Evolutionary conservation across 1,140 invertebrate species (phyloP).

Genomic region (Ostrea edulis): DNA sequence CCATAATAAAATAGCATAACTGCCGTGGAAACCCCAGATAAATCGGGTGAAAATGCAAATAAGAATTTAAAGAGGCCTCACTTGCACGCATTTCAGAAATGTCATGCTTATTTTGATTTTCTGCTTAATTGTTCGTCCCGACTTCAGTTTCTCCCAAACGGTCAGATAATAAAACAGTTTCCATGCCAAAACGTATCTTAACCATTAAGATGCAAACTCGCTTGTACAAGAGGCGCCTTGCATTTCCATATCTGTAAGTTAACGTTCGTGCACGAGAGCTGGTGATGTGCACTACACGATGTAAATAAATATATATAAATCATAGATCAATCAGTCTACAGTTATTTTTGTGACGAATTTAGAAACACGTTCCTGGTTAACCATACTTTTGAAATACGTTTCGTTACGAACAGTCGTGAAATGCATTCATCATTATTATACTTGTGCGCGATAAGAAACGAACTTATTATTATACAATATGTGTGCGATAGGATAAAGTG

Average conservation of each 20-base stretch:
- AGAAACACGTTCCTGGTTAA: neutral
- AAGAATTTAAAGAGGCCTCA: neutral
- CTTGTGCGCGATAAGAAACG: too few relatives aligned
- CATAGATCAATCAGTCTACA: neutral
- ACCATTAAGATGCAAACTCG: slow-evolving; percentile 30
- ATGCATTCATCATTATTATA: too few relatives aligned
- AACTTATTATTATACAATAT: too few relatives aligned
- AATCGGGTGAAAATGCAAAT: neutral
- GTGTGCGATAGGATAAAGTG: too few relatives aligned
- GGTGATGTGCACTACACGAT: neutral
- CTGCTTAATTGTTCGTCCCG: neutral
- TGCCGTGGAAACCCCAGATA: too few relatives aligned
- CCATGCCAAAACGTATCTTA: neutral
- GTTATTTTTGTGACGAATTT: neutral
- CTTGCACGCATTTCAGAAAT: neutral
- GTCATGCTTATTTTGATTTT: slow-evolving; percentile 8
- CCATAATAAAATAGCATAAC: too few relatives aligned
- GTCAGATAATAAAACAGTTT: slow-evolving; percentile 15
- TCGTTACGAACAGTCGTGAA: too few relatives aligned
- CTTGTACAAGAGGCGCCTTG: slow-evolving; percentile 13
- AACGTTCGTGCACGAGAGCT: neutral
- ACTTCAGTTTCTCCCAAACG: neutral
- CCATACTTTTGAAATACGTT: neutral
- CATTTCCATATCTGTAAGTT: slow-evolving; percentile 14
- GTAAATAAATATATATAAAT: slow-evolving; percentile 3